Percentiles rank a stretch among this genome's conserved stretches.
Evolutionary conservation across 53 echinoderm and acorn worm genomes (phyloP).

Genomic region (Echinarachnius parma): DNA sequence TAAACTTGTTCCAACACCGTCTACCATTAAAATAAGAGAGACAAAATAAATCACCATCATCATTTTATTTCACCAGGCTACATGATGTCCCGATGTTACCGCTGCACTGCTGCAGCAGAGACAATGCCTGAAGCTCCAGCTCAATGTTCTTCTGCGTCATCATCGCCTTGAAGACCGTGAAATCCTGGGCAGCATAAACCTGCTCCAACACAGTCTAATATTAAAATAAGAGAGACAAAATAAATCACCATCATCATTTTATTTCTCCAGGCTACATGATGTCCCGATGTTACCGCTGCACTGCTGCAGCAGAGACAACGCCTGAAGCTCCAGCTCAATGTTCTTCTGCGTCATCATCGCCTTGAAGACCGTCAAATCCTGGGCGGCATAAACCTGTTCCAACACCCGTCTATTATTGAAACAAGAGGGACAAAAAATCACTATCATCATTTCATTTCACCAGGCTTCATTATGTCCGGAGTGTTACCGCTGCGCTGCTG

Average conservation of each 20-base stretch:
- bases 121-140: constrained; percentile 84
- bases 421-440: no score
- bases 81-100: constrained; percentile 71
- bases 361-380: constrained; percentile 81
- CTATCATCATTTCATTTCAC: no score
- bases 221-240: no score
- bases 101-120: constrained; percentile 71
- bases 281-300: constrained; percentile 67
- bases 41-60: no score
- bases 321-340: constrained; percentile 90
- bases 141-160: constrained; percentile 93
- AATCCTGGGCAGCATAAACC: constrained; percentile 82
- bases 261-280: constrained; percentile 65
- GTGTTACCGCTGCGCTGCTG: constrained; percentile 77
- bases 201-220: constrained; percentile 87
- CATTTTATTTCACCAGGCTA: constrained; percentile 59
- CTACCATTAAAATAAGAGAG: no score
- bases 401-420: no score
- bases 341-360: constrained; percentile 91
- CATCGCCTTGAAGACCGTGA: constrained; percentile 80
- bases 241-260: no score
- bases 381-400: constrained; percentile 89
- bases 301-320: constrained; percentile 71
- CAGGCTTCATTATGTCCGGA: constrained; percentile 70
- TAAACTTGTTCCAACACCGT: constrained; percentile 85